Conservation (phyloP, 2,888 invertebrate species). For the Drosophila yooni region DNA sequence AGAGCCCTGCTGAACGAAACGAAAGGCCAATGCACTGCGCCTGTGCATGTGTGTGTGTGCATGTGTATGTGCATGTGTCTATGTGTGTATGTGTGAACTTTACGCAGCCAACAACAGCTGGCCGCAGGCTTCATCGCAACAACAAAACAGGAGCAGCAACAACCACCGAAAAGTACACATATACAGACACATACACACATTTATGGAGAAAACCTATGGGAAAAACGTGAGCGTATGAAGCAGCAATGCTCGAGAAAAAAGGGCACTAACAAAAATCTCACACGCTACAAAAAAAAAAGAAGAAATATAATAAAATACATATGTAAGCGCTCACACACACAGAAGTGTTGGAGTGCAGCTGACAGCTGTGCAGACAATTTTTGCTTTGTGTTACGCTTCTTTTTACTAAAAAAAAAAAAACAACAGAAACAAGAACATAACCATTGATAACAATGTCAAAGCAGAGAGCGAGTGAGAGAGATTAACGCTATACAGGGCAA, state of each 20-base stretch:
- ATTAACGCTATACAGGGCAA: constrained; percentile 21
- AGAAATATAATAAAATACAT: constrained; percentile 17
- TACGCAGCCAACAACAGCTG: constrained; percentile 71
- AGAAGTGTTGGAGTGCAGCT: constrained; percentile 57
- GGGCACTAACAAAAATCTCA: constrained; percentile 56
- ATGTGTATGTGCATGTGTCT: constrained; percentile 5
- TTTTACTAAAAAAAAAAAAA: constrained; percentile 29
- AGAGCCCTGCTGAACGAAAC: constrained; percentile 64
- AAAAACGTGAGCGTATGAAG: constrained; percentile 64
- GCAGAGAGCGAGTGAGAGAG: constrained; percentile 29
- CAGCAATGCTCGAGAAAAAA: constrained; percentile 52
- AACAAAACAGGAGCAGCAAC: constrained; percentile 63
- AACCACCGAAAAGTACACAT: constrained; percentile 60
- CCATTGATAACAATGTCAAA: constrained; percentile 72
- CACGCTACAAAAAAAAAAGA: constrained; percentile 28
- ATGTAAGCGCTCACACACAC: constrained; percentile 25
- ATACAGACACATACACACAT: constrained; percentile 6
- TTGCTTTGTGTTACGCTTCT: constrained; percentile 64
- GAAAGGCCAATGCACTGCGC: constrained; percentile 75
- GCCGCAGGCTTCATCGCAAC: constrained; percentile 47
- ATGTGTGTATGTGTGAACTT: constrained; percentile 30
- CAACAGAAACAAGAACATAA: constrained; percentile 22
- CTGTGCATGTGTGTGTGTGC: constrained; percentile 32
- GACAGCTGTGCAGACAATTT: constrained; percentile 70
- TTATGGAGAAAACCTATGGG: constrained; percentile 35